These are phyloP conservation scores for Rhincodon typus DNA, from an alignment of 2,797 vertebrate species.

Conservation along the genomic window DNA sequence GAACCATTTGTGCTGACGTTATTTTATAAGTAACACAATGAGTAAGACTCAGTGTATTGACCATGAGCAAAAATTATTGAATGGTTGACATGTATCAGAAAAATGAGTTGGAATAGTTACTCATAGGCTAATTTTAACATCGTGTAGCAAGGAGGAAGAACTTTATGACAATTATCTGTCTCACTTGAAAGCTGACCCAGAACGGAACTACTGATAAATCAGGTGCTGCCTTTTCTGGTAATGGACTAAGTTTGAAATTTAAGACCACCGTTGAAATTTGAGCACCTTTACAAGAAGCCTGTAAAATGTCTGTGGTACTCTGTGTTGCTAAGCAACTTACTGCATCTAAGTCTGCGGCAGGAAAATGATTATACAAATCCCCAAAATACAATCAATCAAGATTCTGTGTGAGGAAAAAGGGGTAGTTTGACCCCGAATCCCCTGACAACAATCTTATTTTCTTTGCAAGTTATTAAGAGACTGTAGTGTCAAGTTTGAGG, in stretches of 20 bases:
- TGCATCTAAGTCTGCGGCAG: background rate
- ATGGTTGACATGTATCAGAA: background rate
- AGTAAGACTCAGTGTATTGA: background rate
- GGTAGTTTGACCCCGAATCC: too few relatives aligned
- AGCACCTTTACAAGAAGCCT: background rate
- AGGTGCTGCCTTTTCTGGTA: background rate
- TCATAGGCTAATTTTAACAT: too few relatives aligned
- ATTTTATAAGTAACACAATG: background rate
- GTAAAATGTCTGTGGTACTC: background rate
- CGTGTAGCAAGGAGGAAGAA: too few relatives aligned
- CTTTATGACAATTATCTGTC: background rate
- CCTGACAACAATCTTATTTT: background rate
- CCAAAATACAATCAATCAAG: background rate
- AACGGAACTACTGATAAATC: background rate
- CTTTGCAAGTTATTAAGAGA: background rate
- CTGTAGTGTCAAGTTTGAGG: background rate
- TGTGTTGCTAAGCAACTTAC: conserved; percentile 4
- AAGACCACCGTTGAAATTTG: too few relatives aligned
- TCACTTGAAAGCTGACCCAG: background rate
- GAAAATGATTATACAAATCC: background rate
- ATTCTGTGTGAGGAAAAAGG: background rate
- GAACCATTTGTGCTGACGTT: background rate
- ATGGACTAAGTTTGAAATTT: background rate
- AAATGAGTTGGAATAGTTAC: background rate
- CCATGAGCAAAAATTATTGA: background rate